These are phyloP conservation scores for Ageneiosus marmoratus DNA, from an alignment of 2,113 vertebrate species.

Conservation along the genomic window DNA sequence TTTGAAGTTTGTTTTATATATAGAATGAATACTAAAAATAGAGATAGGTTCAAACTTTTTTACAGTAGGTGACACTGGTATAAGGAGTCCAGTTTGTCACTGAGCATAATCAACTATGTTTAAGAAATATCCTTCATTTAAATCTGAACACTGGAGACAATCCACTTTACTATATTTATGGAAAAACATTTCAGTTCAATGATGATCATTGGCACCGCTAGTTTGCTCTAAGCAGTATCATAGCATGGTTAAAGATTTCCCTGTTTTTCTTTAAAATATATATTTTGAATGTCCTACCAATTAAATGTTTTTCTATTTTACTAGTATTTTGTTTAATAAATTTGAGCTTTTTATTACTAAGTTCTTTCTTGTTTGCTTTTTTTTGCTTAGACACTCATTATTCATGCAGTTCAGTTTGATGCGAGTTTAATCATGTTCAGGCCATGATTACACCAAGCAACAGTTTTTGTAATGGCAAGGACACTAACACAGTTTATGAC, in stretches of 20 bases:
- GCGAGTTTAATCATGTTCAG: background rate
- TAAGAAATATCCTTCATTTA: constrained; percentile 10
- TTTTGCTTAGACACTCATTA: background rate
- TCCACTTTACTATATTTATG: constrained; percentile 24
- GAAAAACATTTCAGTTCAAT: constrained; percentile 21
- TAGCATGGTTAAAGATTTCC: background rate
- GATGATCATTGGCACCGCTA: constrained; percentile 45
- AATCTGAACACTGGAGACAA: constrained; percentile 23
- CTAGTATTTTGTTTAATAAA: constrained; percentile 35
- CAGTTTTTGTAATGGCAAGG: constrained; percentile 24
- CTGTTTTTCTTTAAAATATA: constrained; percentile 16
- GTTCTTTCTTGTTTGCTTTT: background rate
- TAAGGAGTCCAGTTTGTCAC: background rate
- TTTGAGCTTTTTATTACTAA: constrained; percentile 14
- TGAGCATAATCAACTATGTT: background rate
- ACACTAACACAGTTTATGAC: constrained; percentile 19
- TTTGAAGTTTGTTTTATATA: background rate
- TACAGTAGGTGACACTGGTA: background rate
- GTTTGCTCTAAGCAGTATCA: background rate
- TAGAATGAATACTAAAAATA: background rate
- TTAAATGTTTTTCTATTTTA: constrained; percentile 23
- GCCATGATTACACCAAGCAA: constrained; percentile 14
- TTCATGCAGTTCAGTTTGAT: background rate
- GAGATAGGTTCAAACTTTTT: background rate
- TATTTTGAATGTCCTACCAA: constrained; percentile 1